A percentile compares a stretch with the other conserved stretches of the same genome.
These are phyloP conservation scores for Atlantisia rogersi DNA, from an alignment of 2,113 vertebrate species.

Conservation along the genomic window DNA sequence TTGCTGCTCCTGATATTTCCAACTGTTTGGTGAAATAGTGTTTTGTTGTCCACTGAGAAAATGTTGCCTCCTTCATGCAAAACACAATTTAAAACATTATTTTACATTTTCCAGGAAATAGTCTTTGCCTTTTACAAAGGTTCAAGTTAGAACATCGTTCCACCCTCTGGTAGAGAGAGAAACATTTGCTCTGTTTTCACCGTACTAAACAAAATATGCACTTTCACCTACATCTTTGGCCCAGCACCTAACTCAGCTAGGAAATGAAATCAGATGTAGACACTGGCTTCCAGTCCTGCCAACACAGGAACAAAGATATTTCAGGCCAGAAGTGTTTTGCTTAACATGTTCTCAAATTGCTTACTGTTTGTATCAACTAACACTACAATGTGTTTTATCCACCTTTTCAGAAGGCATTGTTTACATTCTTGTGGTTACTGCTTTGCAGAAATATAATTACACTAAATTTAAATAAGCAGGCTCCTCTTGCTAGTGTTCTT, in stretches of 20 bases:
- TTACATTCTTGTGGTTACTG: not conserved
- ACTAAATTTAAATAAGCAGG: not conserved
- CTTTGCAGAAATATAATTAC: not conserved
- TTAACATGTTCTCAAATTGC: not conserved
- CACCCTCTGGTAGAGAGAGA: not conserved
- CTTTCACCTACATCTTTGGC: not conserved
- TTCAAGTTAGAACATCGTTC: not conserved
- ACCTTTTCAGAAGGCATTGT: not conserved
- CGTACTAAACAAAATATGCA: not conserved
- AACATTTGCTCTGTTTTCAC: not conserved
- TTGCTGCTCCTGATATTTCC: not conserved
- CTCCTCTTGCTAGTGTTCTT: not conserved
- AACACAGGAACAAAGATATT: not conserved
- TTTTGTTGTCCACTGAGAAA: not conserved
- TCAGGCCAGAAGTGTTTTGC: not conserved
- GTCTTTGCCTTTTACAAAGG: not conserved
- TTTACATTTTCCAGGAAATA: not conserved
- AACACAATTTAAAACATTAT: not conserved
- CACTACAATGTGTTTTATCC: not conserved
- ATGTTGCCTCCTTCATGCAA: not conserved
- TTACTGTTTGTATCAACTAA: not conserved
- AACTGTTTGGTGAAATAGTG: not conserved
- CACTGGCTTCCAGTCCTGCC: not conserved
- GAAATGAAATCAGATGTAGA: not conserved
- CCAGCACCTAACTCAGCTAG: not conserved